Base-by-base conservation (phyloP, 2,797 vertebrate genomes). In the Threskiornis aethiopicus region DNA sequence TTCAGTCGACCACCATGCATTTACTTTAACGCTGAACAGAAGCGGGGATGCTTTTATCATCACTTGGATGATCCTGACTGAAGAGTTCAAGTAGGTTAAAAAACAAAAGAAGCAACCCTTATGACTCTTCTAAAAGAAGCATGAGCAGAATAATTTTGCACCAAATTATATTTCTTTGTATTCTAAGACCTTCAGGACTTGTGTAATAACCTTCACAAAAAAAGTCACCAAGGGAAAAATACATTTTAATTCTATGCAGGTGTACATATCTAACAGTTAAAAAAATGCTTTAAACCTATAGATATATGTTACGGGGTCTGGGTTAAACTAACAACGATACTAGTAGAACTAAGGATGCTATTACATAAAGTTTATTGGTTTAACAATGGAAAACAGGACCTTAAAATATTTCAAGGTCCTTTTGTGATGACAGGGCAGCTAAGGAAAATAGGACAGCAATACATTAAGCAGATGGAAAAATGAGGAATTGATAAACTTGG, bases 321-420 rank as follows among this genome's bases (percentile, higher is more conserved):
- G 20, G 46, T 82, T 90, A 95, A 80, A 66, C 58, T 89, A 80
- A 71, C 42, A 90, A 64, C 84, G 93, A 44, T 61, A 84, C 37
- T 65, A 84, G 42, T 66, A 59, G 59, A 93, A 94, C 92, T 58
- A 90, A 96, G 72, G 42, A 88, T 61, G 54, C 52, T 79, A 70
- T 51, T 89, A 89, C 42, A 89, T 69, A 42, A 84, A 84, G 16
- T 84, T 93, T 55, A 80, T 37, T 93, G 33, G 52, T 46, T 14
- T 75, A 96, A 81, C 22, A 76, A 46, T 20, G 10, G 29, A 94
- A 84, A 95, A 33, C 39, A 70, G 29, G 85, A 61, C 64, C 80
- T 96, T 93, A 95, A 97, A 88, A 79, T 90, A 92, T 72, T 95
- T 91, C 70, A 94, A 96, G 82, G 84, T 92, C 57, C 24, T 87